Evolutionary conservation across 2,888 invertebrate genomes (phyloP), one percentile per base, ranked within the genome.

Genomic region (Phyllotreta cruciferae): DNA sequence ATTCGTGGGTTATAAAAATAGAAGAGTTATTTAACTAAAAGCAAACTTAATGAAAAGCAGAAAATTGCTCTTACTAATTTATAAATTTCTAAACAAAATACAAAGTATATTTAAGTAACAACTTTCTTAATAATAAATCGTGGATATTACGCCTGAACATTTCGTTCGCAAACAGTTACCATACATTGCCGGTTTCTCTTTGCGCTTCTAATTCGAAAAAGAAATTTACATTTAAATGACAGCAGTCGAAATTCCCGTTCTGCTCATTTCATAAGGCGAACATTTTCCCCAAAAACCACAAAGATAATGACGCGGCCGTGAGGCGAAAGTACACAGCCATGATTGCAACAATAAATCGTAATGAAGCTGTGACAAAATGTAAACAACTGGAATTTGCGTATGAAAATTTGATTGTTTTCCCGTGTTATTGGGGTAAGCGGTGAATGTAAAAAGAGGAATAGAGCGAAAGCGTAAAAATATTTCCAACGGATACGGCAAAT

Each of bases 271-370:
- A 14, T 6, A 58, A 53, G 44, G 44, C 60, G 44, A 60, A 60
- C 58, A 37, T 35, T 50, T 42, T 41, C 42, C 37, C 38, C 52
- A 52, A 60, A 60, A 60, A 60, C 44, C 37, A 41, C 60, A 37
- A 53, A 53, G 44, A 60, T 52, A 52, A 52, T 52, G 52, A 52
- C 44, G 35, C 36, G 14, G 37, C 38, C 37, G 44, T 13, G 37
- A 37, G 24, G 53, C 52, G 10, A 60, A 52, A 44, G 53, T 53
- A 44, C 42, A 36, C 60, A 60, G 37, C 52, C 60, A 44, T 60
- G 60, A 60, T 60, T 60, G 60, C 60, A 24, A 60, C 60, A 53
- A 60, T 60, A 60, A 53, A 60, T 60, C 60, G 53, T 60, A 60
- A 60, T 60, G 52, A 52, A 60, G 60, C 60, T 53, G 60, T 60